Evolutionary conservation across 2,888 invertebrate genomes (phyloP), one percentile per base, ranked within the genome.

Genomic region (Prosapia bicincta): DNA sequence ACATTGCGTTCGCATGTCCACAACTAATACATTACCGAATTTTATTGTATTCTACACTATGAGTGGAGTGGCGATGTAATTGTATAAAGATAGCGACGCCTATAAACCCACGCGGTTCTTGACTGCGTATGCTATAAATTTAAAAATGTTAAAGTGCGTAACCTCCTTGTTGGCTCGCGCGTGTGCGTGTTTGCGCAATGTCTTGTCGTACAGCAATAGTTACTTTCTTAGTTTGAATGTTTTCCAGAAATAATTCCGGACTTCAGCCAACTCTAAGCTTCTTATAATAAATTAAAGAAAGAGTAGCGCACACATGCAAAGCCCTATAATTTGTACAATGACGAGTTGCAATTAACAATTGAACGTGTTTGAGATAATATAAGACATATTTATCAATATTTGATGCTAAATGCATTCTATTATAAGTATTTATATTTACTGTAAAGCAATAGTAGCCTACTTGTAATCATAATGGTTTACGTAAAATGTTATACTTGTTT

Each of bases 111-210:
- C 54, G 54, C 54, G 2, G 5, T 20, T 38, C 30, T 38, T 20
- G 3, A 20, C 54, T 54, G 54, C 54, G 54, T 54, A 54, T 54
- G 54, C 54, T 54, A 54, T 54, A 54, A 54, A 54, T 54, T 54
- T 54, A 54, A 54, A 54, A 54, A 54, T 54, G 54, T 54, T 54
- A 54, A 54, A 54, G 54, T 54, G 54, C 54, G 54, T 54, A 54
- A 54, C 54, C 54, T 54, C 54, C 54, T 54, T 20, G 54, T 54
- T 20, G 54, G 54, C 20, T 5, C 54, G 54, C 54, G 54, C 15
- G 38, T 15, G 38, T 38, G 38, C 13, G 54, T 54, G 54, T 54
- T 54, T 54, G 54, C 54, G 54, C 54, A 54, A 54, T 20, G 54
- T n/a, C 54, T 54, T 54, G 54, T 54, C 54, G 54, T 54, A 54